Evolutionary conservation across 2,113 vertebrate species (phyloP).

Genomic region (Sapayoa aenigma): DNA sequence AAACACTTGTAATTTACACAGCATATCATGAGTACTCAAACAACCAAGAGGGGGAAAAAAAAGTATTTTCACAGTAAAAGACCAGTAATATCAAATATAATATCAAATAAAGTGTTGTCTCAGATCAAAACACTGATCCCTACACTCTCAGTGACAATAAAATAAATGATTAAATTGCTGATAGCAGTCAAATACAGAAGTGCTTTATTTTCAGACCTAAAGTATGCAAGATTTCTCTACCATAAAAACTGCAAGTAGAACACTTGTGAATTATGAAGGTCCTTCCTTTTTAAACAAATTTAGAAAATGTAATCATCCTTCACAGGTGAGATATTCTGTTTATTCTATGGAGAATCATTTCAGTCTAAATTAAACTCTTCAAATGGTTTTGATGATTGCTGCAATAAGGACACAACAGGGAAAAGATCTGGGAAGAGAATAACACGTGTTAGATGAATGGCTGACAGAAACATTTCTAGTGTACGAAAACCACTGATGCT

Average conservation of each 20-base stretch:
- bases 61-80: background rate
- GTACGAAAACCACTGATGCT: conserved; percentile 29
- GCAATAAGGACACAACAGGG: conserved; percentile 68
- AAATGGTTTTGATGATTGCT: conserved; percentile 68
- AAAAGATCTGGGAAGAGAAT: conserved; percentile 59
- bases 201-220: conserved; percentile 18
- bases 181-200: background rate
- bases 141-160: background rate
- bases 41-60: background rate
- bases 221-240: background rate
- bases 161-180: background rate
- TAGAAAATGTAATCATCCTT: conserved; percentile 68
- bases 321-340: conserved; percentile 72
- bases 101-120: background rate
- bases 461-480: conserved; percentile 67
- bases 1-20: background rate
- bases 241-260: conserved; percentile 31
- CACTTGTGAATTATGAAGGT: conserved; percentile 52
- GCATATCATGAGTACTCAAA: background rate
- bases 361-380: conserved; percentile 73
- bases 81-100: background rate
- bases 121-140: background rate
- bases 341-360: conserved; percentile 71
- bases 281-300: conserved; percentile 66
- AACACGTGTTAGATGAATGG: conserved; percentile 63